phyloP scores from a whole-genome alignment of 2,797 vertebrate species.

The Triplophysa yarkandensis region DNA sequence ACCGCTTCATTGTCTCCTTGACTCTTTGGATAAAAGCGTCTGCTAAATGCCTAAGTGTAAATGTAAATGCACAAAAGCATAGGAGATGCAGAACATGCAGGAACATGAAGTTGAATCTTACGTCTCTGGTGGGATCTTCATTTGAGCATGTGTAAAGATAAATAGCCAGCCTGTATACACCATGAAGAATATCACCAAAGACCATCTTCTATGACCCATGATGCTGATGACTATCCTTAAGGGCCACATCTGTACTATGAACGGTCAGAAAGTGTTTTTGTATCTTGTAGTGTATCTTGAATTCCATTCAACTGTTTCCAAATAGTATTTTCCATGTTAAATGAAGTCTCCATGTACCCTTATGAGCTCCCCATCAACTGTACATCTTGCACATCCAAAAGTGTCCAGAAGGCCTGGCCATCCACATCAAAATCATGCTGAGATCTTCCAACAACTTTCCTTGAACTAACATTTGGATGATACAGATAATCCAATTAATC shows the following conservation, averaged over 20 bases:
- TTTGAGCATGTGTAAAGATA: slow-evolving; percentile 74
- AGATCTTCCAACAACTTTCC: slow-evolving; percentile 54
- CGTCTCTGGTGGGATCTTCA: slow-evolving; percentile 89
- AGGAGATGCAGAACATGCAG: no score
- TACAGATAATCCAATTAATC: slow-evolving; percentile 42
- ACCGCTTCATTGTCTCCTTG: no score
- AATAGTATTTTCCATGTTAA: slow-evolving; percentile 61
- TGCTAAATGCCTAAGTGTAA: no score
- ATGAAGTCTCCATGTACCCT: neutral
- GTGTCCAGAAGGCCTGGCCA: slow-evolving; percentile 8
- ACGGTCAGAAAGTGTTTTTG: no score
- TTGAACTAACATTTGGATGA: slow-evolving; percentile 23
- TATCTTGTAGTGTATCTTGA: no score
- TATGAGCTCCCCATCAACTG: slow-evolving; percentile 35
- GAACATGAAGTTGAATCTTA: slow-evolving; percentile 74
- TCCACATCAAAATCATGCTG: slow-evolving; percentile 51
- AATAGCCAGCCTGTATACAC: slow-evolving; percentile 71
- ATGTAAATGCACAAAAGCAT: no score
- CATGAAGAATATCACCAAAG: slow-evolving; percentile 63
- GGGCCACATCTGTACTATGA: slow-evolving; percentile 12
- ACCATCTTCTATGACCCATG: slow-evolving; percentile 51
- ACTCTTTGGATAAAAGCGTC: no score
- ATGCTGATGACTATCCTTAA: slow-evolving; percentile 37
- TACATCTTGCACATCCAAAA: slow-evolving; percentile 2
- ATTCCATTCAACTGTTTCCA: slow-evolving; percentile 47